Evolutionary conservation across 2,113 vertebrate genomes (phyloP).

Genomic region (Perca flavescens): DNA sequence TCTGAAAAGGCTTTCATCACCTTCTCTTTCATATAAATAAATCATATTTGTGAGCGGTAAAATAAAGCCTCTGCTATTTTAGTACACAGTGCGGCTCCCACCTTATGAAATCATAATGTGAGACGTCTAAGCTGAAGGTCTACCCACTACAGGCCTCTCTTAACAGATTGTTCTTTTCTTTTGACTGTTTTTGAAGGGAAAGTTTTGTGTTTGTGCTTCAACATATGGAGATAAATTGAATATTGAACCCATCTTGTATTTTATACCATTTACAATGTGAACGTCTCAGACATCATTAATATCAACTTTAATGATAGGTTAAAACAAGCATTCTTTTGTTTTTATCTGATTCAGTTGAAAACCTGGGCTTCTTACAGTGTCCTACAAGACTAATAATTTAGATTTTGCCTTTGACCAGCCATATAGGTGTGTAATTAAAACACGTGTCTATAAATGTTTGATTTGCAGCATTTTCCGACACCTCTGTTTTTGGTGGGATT

Average conservation of each 20-base stretch:
- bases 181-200: neutral
- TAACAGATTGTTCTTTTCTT: constrained; percentile 17
- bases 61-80: constrained; percentile 69
- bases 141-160: constrained; percentile 4
- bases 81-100: constrained; percentile 39
- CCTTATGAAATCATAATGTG: constrained; percentile 74
- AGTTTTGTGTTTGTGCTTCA: neutral
- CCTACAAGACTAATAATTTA: neutral
- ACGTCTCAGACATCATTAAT: neutral
- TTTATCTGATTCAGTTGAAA: constrained; percentile 6
- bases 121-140: constrained; percentile 38
- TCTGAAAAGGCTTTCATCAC: constrained; percentile 69
- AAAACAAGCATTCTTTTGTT: neutral
- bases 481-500: neutral
- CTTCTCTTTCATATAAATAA: constrained; percentile 72
- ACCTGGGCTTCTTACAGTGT: neutral
- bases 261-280: neutral
- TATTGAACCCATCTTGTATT: neutral
- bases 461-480: neutral
- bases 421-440: neutral
- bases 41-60: constrained; percentile 58
- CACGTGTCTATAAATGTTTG: neutral
- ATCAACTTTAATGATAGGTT: constrained; percentile 5
- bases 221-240: neutral
- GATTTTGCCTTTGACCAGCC: neutral